Base-by-base conservation (phyloP, 1,140 invertebrate genomes). In the Drosophila sproati region DNA sequence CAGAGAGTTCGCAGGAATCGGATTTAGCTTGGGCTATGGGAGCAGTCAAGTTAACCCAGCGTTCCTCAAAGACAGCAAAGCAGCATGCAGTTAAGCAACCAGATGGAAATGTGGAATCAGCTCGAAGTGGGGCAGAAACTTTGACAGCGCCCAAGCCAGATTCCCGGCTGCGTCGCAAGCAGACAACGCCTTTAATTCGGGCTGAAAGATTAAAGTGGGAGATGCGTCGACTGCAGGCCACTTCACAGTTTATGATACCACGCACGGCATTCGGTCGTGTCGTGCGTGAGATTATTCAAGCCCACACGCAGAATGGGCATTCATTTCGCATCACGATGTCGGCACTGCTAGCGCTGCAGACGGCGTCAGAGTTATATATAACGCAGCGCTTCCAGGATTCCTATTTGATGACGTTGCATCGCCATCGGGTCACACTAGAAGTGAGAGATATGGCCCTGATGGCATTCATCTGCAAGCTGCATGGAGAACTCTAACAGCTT, bases 301-400 rank as follows among this genome's bases (percentile, higher is more conserved):
- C 34, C 1, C 2, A 55, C 55, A 12, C 8, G 52, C n/a, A 3
- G 7, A 3, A 4, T 0, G 5, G 31, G 0, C 2, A 1, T 37
- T 8, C 3, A 3, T 37, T 20, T 31, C 93, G 93, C 63, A 94
- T 96, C 76, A 95, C 96, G 81, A 80, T 86, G 20, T 63, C 82
- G 7, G 95, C 95, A 3, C 56, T 95, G 5, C 82, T 93, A 77
- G 94, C 94, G 5, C 51, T 95, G 31, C 95, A 97, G 93, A 95
- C 96, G 92, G 95, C 96, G 7, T 93, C 94, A 50, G 96, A 97
- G 92, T 95, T 95, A 73, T 97, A 96, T 85, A 70, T 97, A 4
- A 95, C 96, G 32, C 95, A 96, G 80, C 94, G 96, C 12, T 96
- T 97, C 87, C 95, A 96, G 91, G 96, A 97, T 90, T 94, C 95